Base-by-base conservation (phyloP, 2,113 vertebrate species). In the Girardinichthys multiradiatus region DNA sequence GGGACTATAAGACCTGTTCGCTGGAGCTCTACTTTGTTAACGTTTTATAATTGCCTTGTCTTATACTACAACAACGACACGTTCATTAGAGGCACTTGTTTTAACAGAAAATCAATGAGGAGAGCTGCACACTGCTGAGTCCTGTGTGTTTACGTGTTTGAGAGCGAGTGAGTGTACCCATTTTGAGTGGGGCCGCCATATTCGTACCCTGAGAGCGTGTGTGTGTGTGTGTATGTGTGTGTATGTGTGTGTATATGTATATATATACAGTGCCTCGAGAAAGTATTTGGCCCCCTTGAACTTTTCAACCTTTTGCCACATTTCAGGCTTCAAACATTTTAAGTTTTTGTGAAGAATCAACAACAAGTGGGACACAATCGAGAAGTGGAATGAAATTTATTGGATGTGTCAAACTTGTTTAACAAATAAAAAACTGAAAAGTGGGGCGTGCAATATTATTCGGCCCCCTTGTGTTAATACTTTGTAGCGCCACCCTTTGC, bases 51-150 rank as follows among this genome's bases (percentile, higher is more conserved):
- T 64, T 73, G 76, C 72, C 64, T 82, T 29, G 65, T 75, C 42
- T 83, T 57, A 21, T 45, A 57, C 19, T 37, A 57, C 58, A 69
- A 65, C 69, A 73, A 74, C 42, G 72, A 71, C 63, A 28, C 57
- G 66, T 80, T 78, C 5, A 74, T 90, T 83, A 74, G 71, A 70
- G 61, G 70, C 51, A n/a, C 84, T 81, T 77, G 79, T 87, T 82
- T 67, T 62, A 72, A 70, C 70, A 63, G 70, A 33, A 27, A 57
- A 57, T 30, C 31, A 76, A 70, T 17, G 48, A 72, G 69, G 21
- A n/a, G 42, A 2, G 17, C 29, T 39, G 45, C 59, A 27, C 79
- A 27, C 79, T 29, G 72, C 70, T 33, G 27, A 42, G 68, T 70
- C 39, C 24, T 58, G 37, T n/a, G 48, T 59, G 58, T 69, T 72